Evolutionary conservation across 2,888 invertebrate genomes (phyloP).

Genomic region (Carpatolechia fugitivella): DNA sequence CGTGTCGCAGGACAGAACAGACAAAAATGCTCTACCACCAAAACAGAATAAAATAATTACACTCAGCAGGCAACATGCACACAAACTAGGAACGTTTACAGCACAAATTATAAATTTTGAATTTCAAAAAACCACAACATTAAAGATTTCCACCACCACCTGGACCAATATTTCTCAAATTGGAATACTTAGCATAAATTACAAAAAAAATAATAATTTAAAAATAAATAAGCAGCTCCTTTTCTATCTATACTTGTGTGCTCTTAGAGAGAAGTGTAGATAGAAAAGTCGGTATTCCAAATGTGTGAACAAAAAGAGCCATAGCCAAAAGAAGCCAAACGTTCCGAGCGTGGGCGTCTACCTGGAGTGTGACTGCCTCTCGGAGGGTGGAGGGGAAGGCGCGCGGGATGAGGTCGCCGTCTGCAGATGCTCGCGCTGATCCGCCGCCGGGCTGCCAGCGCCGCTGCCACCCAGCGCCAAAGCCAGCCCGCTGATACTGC

Average conservation of each 20-base stretch:
- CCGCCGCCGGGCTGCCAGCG: constrained; percentile 60
- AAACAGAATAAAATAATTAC: constrained; percentile 42
- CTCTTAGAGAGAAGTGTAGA: not conserved
- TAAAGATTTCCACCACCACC: constrained; percentile 54
- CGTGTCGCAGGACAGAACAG: constrained; percentile 25
- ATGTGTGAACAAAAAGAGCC: constrained; percentile 46
- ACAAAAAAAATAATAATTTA: constrained; percentile 9
- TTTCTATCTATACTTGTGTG: not conserved
- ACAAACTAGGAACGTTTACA: constrained; percentile 59
- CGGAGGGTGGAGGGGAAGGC: constrained; percentile 68
- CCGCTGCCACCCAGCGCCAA: constrained; percentile 76
- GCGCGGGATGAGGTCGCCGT: constrained; percentile 69
- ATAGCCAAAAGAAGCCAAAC: constrained; percentile 62
- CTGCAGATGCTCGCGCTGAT: constrained; percentile 53
- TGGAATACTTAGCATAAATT: constrained; percentile 46
- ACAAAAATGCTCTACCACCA: constrained; percentile 39
- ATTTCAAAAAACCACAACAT: constrained; percentile 44
- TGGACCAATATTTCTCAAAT: constrained; percentile 34
- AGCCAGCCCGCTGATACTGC: constrained; percentile 79
- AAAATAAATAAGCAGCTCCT: not conserved
- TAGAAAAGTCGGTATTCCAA: constrained; percentile 40
- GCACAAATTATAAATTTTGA: constrained; percentile 31
- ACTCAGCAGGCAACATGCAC: constrained; percentile 73
- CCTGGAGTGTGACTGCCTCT: constrained; percentile 74
- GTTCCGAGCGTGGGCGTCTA: constrained; percentile 71